These are phyloP conservation scores for Tricholauxania praeusta DNA, from an alignment of 2,888 invertebrate species.

Conservation along the genomic window DNA sequence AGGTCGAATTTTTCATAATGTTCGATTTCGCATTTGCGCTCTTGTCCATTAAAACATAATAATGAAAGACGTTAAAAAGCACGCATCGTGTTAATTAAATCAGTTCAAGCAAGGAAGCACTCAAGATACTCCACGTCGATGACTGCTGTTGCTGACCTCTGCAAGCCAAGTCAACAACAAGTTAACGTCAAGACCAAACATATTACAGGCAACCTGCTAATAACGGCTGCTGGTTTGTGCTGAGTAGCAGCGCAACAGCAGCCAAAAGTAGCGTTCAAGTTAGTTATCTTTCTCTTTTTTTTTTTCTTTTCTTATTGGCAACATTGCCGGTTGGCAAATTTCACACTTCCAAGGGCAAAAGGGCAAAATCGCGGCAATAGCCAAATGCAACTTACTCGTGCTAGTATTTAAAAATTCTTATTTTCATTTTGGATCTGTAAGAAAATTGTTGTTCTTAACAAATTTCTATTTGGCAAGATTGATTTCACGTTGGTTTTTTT, in stretches of 20 bases:
- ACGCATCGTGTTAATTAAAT: constrained; percentile 35
- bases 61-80: constrained; percentile 14
- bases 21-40: constrained; percentile 2
- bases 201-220: constrained; percentile 16
- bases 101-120: constrained; percentile 31
- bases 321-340: constrained; percentile 47
- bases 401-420: too few relatives aligned
- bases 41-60: constrained; percentile 5
- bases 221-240: too few relatives aligned
- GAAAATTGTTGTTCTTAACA: too few relatives aligned
- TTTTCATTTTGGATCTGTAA: too few relatives aligned
- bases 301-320: not conserved
- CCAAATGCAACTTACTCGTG: constrained; percentile 7
- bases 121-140: constrained; percentile 17
- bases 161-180: constrained; percentile 25
- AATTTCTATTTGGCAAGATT: constrained; percentile 51
- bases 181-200: constrained; percentile 26
- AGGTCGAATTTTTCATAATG: not conserved
- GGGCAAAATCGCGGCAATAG: constrained; percentile 51
- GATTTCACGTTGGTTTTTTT: constrained; percentile 57
- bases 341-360: constrained; percentile 60
- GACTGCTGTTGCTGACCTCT: constrained; percentile 16
- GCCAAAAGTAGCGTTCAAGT: not conserved
- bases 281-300: not conserved
- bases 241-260: not conserved